Evolutionary conservation across 2,888 invertebrate species (phyloP).

Genomic region (Eupeodes latifasciatus): DNA sequence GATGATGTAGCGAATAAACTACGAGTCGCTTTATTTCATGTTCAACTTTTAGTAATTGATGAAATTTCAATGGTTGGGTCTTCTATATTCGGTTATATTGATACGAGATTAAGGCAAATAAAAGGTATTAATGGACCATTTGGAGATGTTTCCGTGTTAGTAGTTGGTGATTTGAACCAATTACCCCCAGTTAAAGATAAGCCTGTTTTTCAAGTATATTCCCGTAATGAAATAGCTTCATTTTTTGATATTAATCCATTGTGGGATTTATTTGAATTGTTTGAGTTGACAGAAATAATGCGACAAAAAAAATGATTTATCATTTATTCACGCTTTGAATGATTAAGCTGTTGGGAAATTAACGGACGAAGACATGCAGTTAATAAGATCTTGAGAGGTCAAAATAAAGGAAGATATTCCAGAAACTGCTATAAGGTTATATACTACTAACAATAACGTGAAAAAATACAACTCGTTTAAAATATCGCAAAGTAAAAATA

Average conservation of each 20-base stretch:
- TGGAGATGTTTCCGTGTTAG: background rate
- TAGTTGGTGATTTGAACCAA: background rate
- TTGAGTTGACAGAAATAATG: background rate
- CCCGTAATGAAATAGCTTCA: background rate
- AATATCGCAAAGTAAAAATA: background rate
- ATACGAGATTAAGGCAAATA: background rate
- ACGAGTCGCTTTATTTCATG: too few species aligned
- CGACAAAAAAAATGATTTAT: background rate
- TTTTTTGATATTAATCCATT: background rate
- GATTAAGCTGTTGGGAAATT: background rate
- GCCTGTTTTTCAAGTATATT: background rate
- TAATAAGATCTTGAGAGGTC: background rate
- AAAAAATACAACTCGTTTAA: too few species aligned
- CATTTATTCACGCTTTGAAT: background rate
- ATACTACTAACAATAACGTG: background rate
- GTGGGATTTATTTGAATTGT: background rate
- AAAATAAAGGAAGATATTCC: background rate
- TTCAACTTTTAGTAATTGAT: too few species aligned
- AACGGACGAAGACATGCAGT: background rate
- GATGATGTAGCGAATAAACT: too few species aligned
- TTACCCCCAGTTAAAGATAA: background rate
- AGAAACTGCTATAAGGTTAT: background rate
- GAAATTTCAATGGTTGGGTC: too few species aligned
- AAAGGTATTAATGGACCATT: too few species aligned
- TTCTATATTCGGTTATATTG: too few species aligned